Conservation (phyloP, 2,888 invertebrate species). For the Limulus polyphemus region DNA sequence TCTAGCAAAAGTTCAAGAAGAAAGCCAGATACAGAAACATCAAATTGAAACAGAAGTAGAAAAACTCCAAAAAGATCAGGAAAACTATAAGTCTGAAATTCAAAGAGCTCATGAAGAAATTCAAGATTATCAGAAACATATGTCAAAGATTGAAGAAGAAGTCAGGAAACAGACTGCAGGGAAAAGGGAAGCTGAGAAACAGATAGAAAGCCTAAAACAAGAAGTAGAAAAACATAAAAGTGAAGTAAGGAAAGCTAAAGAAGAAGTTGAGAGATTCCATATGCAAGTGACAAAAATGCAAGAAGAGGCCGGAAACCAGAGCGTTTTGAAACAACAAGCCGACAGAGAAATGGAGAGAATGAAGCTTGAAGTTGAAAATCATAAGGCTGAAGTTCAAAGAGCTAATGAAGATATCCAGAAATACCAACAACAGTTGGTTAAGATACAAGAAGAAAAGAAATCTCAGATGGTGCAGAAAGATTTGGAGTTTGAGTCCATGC, state of each 20-base stretch:
- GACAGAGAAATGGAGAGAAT: constrained; percentile 17
- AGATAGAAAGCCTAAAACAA: constrained; percentile 7
- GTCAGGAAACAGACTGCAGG: no score
- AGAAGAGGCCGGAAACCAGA: no score
- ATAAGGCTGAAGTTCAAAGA: constrained; percentile 18
- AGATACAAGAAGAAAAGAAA: no score
- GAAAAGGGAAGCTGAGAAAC: constrained; percentile 15
- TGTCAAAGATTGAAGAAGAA: no score
- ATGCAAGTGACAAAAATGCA: no score
- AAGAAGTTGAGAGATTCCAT: not conserved
- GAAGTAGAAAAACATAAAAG: not conserved
- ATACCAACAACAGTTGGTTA: not conserved
- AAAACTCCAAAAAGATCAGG: constrained; percentile 9
- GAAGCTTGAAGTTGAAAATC: constrained; percentile 18
- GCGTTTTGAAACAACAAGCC: constrained; percentile 9
- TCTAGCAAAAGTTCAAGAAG: constrained; percentile 7
- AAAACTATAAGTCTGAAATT: constrained; percentile 9
- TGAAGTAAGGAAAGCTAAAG: not conserved
- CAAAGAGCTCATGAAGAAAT: no score
- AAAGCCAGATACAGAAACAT: not conserved
- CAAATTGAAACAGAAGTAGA: constrained; percentile 19
- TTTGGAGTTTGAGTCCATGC: no score
- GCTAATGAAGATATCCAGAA: constrained; percentile 5
- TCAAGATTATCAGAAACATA: no score
- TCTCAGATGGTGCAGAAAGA: no score